phyloP scores from a whole-genome alignment of 2,113 vertebrate genomes.

The Regulus satrapa region DNA sequence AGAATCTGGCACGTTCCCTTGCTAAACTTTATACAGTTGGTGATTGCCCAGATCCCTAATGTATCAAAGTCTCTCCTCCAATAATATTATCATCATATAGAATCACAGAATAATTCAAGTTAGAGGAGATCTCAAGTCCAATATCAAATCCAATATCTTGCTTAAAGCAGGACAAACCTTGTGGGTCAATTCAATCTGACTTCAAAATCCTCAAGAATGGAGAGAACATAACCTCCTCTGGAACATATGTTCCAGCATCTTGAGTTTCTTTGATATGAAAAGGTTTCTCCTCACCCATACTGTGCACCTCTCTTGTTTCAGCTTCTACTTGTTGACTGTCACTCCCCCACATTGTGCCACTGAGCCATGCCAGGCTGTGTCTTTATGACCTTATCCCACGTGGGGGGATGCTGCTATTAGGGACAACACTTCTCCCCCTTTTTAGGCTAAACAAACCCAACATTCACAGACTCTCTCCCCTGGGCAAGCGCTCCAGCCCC shows the following conservation, averaged over 20 bases:
- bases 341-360: neutral
- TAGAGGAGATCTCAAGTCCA: neutral
- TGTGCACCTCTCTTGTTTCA: neutral
- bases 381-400: neutral
- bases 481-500: neutral
- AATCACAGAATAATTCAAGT: neutral
- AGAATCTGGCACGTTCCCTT: neutral
- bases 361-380: neutral
- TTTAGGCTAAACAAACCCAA: neutral
- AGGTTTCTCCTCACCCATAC: neutral
- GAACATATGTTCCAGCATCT: neutral
- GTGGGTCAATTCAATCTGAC: neutral
- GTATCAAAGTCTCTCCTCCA: neutral
- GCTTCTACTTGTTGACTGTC: neutral
- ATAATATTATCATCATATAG: neutral
- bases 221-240: neutral
- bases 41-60: neutral
- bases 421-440: neutral
- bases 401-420: neutral
- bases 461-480: neutral
- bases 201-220: neutral
- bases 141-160: neutral
- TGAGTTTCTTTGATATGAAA: neutral
- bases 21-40: neutral
- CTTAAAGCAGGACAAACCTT: neutral